These are phyloP conservation scores for Turritopsis dohrnii DNA, from an alignment of 30 jellyfish, hydroid and myxozoan species.

Conservation along the genomic window DNA sequence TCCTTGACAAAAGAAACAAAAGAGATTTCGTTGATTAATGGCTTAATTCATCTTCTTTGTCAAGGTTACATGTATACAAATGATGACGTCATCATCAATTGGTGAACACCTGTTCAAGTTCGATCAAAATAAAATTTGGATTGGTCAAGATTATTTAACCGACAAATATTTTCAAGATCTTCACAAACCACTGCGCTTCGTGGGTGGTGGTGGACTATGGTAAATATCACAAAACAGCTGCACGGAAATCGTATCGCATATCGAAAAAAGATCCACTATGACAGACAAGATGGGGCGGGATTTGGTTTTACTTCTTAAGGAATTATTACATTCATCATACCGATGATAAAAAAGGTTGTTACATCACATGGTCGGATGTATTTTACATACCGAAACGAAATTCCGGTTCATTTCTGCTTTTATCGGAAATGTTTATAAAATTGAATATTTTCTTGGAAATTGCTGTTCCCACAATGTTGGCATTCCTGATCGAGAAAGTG, in stretches of 20 bases:
- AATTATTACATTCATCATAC: conserved; percentile 36
- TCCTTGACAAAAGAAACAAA: too few species aligned
- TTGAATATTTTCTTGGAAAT: conserved; percentile 43
- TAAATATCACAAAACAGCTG: conserved; percentile 32
- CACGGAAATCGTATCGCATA: conserved; percentile 23
- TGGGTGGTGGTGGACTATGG: conserved; percentile 73
- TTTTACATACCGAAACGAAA: conserved; percentile 41
- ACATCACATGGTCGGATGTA: conserved; percentile 53
- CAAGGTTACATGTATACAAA: conserved; percentile 56
- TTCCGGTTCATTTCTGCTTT: neutral
- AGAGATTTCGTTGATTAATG: too few species aligned
- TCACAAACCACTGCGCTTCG: conserved; percentile 26
- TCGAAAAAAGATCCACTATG: conserved; percentile 6
- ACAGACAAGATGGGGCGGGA: conserved; percentile 11
- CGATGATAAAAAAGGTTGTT: conserved; percentile 33
- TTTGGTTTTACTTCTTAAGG: conserved; percentile 24
- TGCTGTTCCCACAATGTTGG: conserved; percentile 49
- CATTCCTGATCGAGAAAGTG: conserved; percentile 36
- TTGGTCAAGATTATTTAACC: conserved; percentile 33
- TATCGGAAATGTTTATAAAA: conserved; percentile 34
- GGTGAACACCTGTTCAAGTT: conserved; percentile 53
- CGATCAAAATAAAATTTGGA: conserved; percentile 43
- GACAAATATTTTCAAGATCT: conserved; percentile 38
- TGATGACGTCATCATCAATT: conserved; percentile 65
- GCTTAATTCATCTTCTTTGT: too few species aligned